Base-by-base conservation (phyloP, 2,113 vertebrate genomes). In the Silurus glanis region DNA sequence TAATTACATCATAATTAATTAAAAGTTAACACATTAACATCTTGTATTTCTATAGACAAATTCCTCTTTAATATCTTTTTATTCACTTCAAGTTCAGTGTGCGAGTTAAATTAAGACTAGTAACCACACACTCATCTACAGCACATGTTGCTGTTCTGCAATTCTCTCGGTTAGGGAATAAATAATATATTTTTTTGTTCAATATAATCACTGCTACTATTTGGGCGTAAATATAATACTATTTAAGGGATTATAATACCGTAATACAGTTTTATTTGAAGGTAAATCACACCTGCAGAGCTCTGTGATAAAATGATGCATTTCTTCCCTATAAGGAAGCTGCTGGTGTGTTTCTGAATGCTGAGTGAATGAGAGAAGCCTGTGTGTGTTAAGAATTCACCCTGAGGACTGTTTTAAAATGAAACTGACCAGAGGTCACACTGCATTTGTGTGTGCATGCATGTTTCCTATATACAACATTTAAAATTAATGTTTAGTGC, bases 261-360 rank as follows among this genome's bases (percentile, higher is more conserved):
- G 47, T 4, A 37, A 69, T 37, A 5, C 7, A 47, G 21, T 21
- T 72, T 37, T 17, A 45, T 37, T 37, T 37, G 37, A 37, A 37
- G 37, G 5, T 19, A 17, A 47, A 47, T 28, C 37, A 45, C 37
- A 21, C 37, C 6, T 67, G 37, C 17, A 72, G 25, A 53, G 23
- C 66, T 56, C 66, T 72, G 16, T 37, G 16, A 6, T 28, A 67
- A 72, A 71, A 74, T 17, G n/a, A 74, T 23, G 45, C 0, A 58
- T 10, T 47, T 86, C 91, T 91, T 91, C 89, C 87, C 45, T 87
- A 72, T 86, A 85, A 91, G 87, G 45, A 89, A 90, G 37, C 45
- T 21, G 47, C 16, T 45, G 83, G 25, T 0, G 72, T 84, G 91
- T 91, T 94, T 93, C 92, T 92, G 92, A 93, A 87, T 89, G 91